A percentile compares a stretch with the other conserved stretches of the same genome.
Evolutionary conservation across 2,113 vertebrate species (phyloP).

Genomic region (Hypocryptadius cinnamomeus): DNA sequence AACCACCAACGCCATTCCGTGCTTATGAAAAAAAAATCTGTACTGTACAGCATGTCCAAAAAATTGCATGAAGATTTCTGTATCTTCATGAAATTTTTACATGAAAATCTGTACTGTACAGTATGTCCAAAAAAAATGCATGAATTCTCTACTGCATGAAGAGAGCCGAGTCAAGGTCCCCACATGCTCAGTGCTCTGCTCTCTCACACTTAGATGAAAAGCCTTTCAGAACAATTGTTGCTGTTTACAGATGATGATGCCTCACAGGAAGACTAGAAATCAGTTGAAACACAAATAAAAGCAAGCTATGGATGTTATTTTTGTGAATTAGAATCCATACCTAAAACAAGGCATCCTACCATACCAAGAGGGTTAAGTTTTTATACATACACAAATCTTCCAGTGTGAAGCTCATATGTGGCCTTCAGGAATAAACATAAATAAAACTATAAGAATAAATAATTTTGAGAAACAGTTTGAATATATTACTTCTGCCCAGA

Average conservation of each 20-base stretch:
- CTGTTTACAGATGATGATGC: neutral
- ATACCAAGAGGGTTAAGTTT: neutral
- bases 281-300: neutral
- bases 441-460: neutral
- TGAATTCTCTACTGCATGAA: neutral
- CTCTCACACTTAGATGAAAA: neutral
- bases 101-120: neutral
- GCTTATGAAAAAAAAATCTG: neutral
- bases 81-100: neutral
- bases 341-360: neutral
- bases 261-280: neutral
- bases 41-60: neutral
- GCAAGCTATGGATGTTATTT: neutral
- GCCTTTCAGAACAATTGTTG: neutral
- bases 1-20: neutral
- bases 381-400: neutral
- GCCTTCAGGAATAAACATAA: neutral
- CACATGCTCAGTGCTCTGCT: rapidly evolving
- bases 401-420: neutral
- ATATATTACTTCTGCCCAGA: neutral
- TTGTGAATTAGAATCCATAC: neutral
- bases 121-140: neutral
- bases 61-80: neutral
- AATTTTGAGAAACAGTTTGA: neutral
- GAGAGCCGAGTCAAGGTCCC: neutral